Evolutionary conservation across 2,797 vertebrate genomes (phyloP), one percentile per base, ranked within the genome.

Genomic region (Tolypeutes matacus): DNA sequence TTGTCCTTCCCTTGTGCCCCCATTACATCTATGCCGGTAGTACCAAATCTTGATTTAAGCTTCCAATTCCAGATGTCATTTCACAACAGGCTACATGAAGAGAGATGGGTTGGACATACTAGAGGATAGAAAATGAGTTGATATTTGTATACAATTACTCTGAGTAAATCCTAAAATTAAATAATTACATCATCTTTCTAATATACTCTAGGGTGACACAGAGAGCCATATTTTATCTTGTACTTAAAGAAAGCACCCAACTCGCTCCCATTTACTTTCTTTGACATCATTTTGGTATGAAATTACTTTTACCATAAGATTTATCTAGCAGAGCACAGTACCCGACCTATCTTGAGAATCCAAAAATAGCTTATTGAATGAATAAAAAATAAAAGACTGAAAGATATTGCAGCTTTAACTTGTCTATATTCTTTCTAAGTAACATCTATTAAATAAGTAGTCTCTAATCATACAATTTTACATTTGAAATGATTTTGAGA

Each of bases 111-210:
- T 39, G 20, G 84, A 36, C 20, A 72, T 17, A 69, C 29, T 11
- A 70, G 21, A 85, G 25, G 60, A 17, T 12, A 64, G 53, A 87
- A 80, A 69, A 73, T 9, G 23, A n/a, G 7, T 2, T 60, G 29
- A 46, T 49, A 46, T 23, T 25, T 75, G 72, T 85, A 36, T 4
- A 60, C 0, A 49, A 31, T 84, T 53, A 89, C 18, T 51, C 34
- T 72, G 31, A 93, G 65, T 25, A 83, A 94, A 80, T 67, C 6
- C 46, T 62, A 39, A 91, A 89, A 81, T 81, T 58, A 95, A 89
- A 46, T 31, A 2, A 91, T 93, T 18, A 90, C 94, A 69, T 78
- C 25, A 93, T 49, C 72, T 73, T 92, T 81, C 76, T 42, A 91
- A 82, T 29, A 85, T 5, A 29, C 4, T 69, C 34, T n/a, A 51